Evolutionary conservation across 2,113 vertebrate genomes (phyloP).

Genomic region (Zosterops lateralis): DNA sequence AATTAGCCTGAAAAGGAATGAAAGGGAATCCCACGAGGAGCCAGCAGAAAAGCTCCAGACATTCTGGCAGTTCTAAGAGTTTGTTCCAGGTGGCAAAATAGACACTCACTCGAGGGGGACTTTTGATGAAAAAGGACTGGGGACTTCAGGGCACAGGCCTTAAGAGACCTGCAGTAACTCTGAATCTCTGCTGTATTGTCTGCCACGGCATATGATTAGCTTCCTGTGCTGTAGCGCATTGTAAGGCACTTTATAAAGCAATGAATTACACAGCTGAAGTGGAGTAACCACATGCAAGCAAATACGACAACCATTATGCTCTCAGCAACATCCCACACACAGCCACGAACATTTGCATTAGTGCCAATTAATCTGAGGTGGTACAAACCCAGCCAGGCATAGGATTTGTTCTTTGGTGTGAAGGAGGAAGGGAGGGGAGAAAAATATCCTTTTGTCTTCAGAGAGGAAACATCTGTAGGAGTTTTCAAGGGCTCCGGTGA

Average conservation of each 20-base stretch:
- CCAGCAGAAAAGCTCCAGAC: conserved; percentile 40
- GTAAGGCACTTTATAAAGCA: conserved; percentile 46
- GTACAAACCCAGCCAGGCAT: conserved; percentile 37
- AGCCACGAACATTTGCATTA: conserved; percentile 37
- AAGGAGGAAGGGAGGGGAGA: conserved; percentile 38
- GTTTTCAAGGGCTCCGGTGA: conserved; percentile 37
- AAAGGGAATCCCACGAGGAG: conserved; percentile 52
- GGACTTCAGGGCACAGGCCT: conserved; percentile 1
- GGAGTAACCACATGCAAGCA: conserved; percentile 50
- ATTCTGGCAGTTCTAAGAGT: conserved; percentile 30
- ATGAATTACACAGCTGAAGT: conserved; percentile 50
- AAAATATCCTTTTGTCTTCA: conserved; percentile 43
- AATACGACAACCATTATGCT: conserved; percentile 42
- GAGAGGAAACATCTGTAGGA: conserved; percentile 49
- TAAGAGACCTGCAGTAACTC: conserved; percentile 1
- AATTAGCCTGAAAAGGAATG: conserved; percentile 39
- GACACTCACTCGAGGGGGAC: not conserved
- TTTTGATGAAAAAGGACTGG: conserved; percentile 30
- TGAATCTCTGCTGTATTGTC: conserved; percentile 8
- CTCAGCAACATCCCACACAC: conserved; percentile 56
- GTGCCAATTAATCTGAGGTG: conserved; percentile 53
- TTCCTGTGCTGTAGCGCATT: not conserved
- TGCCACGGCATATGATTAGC: not conserved
- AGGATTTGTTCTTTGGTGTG: conserved; percentile 47
- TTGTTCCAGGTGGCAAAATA: conserved; percentile 56